Base-by-base conservation (phyloP, 2,888 invertebrate genomes). In the Prosopocoilus inquinatus region DNA sequence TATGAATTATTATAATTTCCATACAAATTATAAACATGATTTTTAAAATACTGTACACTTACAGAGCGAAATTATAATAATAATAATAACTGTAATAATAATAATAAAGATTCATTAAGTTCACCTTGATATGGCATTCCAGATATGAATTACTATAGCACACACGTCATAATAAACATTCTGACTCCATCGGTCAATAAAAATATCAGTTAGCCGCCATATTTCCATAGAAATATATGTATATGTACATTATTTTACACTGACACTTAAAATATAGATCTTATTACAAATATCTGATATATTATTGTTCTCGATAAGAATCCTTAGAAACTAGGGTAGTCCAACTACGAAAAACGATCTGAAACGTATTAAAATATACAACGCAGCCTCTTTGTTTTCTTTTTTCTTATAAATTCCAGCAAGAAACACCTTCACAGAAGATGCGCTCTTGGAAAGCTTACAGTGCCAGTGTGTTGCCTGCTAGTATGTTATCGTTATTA, bases 1-100 rank as follows among this genome's bases (percentile, higher is more conserved):
- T 51, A 57, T 57, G 57, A 70, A 71, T 74, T 73, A 82, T 82
- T 82, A 81, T 84, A 84, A 82, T 85, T 87, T 87, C 85, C 86
- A 87, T 87, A 87, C 87, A 87, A 87, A 87, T 87, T 87, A 87
- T 87, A 82, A 87, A 87, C 87, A 85, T 86, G 84, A 53, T 81
- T 85, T n/a, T 28, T 87, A 86, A 87, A 88, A 87, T 87, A 87
- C 87, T 88, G 87, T 88, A 87, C 87, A 87, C 76, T 75, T 76
- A 76, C 75, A 76, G 75, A 75, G 75, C 74, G 72, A 75, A 74
- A 73, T 67, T 74, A 73, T 70, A 70, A 60, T 58, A 28, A 28
- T 58, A 53, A 52, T 56, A 48, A 44, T 57, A 47, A 47, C n/a
- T n/a, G n/a, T 58, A 53, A 52, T 45, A 43, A 48, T 43, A 53